phyloP scores from a whole-genome alignment of 1,140 invertebrate genomes.

The Eueides isabella region DNA sequence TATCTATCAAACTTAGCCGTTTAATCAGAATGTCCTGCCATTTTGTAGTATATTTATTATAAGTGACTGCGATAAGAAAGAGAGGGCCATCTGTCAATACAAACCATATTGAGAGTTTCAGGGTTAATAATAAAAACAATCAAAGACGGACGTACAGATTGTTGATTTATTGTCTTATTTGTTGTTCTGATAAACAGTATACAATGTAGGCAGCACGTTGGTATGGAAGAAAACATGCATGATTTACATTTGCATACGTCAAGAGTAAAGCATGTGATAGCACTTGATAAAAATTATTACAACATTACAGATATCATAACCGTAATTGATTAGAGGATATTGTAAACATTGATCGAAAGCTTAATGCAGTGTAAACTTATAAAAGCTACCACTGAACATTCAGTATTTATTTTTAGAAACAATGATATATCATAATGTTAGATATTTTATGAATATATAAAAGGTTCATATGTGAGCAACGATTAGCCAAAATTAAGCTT shows the following conservation, averaged over 20 bases:
- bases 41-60: neutral
- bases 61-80: neutral
- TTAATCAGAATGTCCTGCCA: neutral
- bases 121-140: slow-evolving; percentile 13
- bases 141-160: slow-evolving; percentile 21
- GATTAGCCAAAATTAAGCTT: slow-evolving; percentile 15
- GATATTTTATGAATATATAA: neutral
- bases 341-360: neutral
- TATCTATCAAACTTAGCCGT: no score
- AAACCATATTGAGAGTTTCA: neutral
- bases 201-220: slow-evolving; percentile 38
- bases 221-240: slow-evolving; percentile 42
- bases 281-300: slow-evolving; percentile 21
- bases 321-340: neutral
- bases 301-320: slow-evolving; percentile 14
- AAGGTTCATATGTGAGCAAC: neutral
- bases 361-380: neutral
- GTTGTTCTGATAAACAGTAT: slow-evolving; percentile 45
- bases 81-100: neutral
- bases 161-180: slow-evolving; percentile 48
- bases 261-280: slow-evolving; percentile 11
- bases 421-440: neutral
- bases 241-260: slow-evolving; percentile 24
- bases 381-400: neutral
- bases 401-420: neutral